Evolutionary conservation across 1,140 invertebrate species (phyloP).

Genomic region (Apis cerana): DNA sequence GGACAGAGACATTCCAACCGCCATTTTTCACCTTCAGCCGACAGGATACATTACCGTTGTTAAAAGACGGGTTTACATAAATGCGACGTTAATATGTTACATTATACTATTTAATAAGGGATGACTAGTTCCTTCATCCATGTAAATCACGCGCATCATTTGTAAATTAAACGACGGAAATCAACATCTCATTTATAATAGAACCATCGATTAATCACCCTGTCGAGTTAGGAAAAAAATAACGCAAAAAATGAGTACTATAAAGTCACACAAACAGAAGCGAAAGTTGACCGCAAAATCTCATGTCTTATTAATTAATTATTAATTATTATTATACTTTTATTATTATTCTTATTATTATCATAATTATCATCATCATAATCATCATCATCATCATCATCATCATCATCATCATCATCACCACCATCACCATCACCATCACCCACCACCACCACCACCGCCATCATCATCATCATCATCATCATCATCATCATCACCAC

Average conservation of each 20-base stretch:
- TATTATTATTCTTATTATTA: constrained; percentile 58
- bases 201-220: constrained; percentile 64
- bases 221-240: constrained; percentile 60
- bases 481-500: constrained; percentile 44
- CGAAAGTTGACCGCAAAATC: constrained; percentile 73
- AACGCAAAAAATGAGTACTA: constrained; percentile 55
- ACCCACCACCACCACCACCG: no score
- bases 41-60: constrained; percentile 54
- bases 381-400: constrained; percentile 50
- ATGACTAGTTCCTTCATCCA: constrained; percentile 77
- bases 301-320: constrained; percentile 75
- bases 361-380: constrained; percentile 61
- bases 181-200: constrained; percentile 72
- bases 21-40: constrained; percentile 53
- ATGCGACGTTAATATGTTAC: constrained; percentile 50
- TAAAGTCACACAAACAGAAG: constrained; percentile 65
- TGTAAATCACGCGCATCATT: constrained; percentile 78
- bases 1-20: constrained; percentile 78
- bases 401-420: constrained; percentile 56
- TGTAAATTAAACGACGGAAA: constrained; percentile 74
- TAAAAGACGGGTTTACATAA: constrained; percentile 56
- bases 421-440: no score
- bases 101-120: constrained; percentile 54
- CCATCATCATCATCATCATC: no score
- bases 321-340: constrained; percentile 62